Evolutionary conservation across 92 coral and sea anemone species (phyloP).

Genomic region (Porites divaricata): DNA sequence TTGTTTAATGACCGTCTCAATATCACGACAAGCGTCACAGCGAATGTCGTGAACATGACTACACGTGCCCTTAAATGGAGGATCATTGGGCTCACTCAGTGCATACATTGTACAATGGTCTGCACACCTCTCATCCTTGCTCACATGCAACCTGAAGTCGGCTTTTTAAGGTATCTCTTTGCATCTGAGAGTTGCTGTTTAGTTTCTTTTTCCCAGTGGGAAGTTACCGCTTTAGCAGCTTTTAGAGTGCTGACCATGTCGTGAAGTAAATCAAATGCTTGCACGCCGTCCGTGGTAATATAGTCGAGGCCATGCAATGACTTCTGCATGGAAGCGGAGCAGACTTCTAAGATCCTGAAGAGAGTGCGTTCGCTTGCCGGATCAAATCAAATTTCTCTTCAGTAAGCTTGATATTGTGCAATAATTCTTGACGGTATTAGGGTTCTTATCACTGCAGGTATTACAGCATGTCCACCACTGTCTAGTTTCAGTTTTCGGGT

Average conservation of each 20-base stretch:
- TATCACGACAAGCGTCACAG: conserved; percentile 18
- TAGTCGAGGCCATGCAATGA: conserved; percentile 41
- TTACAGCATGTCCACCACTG: conserved; percentile 12
- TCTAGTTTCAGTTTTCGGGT: conserved; percentile 9
- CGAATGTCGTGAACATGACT: conserved; percentile 13
- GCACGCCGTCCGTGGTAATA: conserved; percentile 31
- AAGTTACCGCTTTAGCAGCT: neutral
- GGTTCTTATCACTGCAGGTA: conserved; percentile 27
- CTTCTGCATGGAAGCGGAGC: conserved; percentile 46
- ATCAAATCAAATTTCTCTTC: conserved; percentile 23
- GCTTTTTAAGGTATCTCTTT: conserved; percentile 60
- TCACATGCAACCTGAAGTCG: conserved; percentile 57
- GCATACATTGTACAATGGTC: conserved; percentile 25
- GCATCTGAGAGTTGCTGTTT: conserved; percentile 26
- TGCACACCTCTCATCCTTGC: conserved; percentile 44
- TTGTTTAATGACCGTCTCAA: conserved; percentile 26
- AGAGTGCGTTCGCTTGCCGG: conserved; percentile 46
- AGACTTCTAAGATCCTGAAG: conserved; percentile 37
- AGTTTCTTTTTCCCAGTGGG: conserved; percentile 6
- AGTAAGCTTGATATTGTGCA: conserved; percentile 34
- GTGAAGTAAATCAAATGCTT: conserved; percentile 24
- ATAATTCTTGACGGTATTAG: conserved; percentile 32
- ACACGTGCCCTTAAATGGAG: conserved; percentile 5
- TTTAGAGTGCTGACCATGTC: too few species aligned
- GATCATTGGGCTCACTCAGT: neutral